Conservation (phyloP, 2,797 vertebrate genomes). For the Sylvilagus floridanus region DNA sequence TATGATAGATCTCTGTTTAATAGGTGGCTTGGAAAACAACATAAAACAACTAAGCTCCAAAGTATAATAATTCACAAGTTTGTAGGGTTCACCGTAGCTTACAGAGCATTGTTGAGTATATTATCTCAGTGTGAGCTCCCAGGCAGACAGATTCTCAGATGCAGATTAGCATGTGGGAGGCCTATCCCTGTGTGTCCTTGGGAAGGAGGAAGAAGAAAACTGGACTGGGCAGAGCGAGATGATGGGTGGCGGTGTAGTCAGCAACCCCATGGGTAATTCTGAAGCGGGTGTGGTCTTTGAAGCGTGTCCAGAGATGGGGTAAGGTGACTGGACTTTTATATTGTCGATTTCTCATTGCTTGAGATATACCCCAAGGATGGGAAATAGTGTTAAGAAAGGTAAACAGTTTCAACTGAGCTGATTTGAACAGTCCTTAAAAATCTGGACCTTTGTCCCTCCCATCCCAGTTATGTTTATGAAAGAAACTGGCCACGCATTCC, state of each 20-base stretch:
- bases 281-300: rapidly evolving
- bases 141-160: background rate
- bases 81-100: background rate
- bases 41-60: background rate
- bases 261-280: rapidly evolving
- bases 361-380: background rate
- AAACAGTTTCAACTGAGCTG: background rate
- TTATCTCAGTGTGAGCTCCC: background rate
- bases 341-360: no score
- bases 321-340: background rate
- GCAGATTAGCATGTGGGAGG: background rate
- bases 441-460: no score
- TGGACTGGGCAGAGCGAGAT: rapidly evolving
- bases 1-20: conserved; percentile 10
- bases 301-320: rapidly evolving
- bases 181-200: rapidly evolving
- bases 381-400: rapidly evolving
- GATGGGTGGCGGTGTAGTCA: rapidly evolving
- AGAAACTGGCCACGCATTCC: rapidly evolving
- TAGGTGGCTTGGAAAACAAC: conserved; percentile 7
- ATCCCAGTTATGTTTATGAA: no score
- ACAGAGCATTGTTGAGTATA: background rate
- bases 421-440: background rate
- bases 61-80: background rate
- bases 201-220: background rate